Conservation (phyloP, 1,140 invertebrate species). For the Ceratina japonica region DNA sequence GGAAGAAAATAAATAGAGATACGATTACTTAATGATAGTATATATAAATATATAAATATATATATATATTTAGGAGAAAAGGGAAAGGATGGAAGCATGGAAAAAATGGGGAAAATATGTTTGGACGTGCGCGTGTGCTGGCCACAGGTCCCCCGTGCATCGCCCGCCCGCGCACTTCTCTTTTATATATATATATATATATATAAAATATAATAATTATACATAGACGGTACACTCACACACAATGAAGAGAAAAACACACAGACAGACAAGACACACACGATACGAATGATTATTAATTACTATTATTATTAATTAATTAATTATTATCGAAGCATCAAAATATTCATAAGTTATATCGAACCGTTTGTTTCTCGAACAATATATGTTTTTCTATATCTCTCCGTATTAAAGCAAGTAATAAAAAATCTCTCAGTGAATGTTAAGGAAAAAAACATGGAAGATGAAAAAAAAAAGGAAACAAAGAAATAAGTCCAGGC, state of each 20-base stretch:
- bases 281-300: conserved; percentile 72
- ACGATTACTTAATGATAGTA: conserved; percentile 70
- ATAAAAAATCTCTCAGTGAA: conserved; percentile 78
- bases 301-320: conserved; percentile 70
- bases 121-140: conserved; percentile 72
- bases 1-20: conserved; percentile 44
- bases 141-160: conserved; percentile 69
- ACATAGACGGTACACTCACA: conserved; percentile 76
- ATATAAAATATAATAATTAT: conserved; percentile 78
- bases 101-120: conserved; percentile 58
- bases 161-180: conserved; percentile 72
- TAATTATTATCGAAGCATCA: conserved; percentile 77
- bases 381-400: conserved; percentile 79
- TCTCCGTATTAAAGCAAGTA: conserved; percentile 78
- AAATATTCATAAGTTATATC: conserved; percentile 78
- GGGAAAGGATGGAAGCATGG: conserved; percentile 49
- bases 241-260: conserved; percentile 53
- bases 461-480: conserved; percentile 7
- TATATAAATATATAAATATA: conserved; percentile 43
- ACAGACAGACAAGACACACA: conserved; percentile 62
- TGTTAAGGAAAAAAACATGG: conserved; percentile 67
- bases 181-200: conserved; percentile 63
- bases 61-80: conserved; percentile 72
- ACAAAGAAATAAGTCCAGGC: conserved; percentile 35
- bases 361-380: conserved; percentile 77